Evolutionary conservation across 2,888 invertebrate genomes (phyloP), one percentile per base, ranked within the genome.

Genomic region (Lasioglossum malachurum): DNA sequence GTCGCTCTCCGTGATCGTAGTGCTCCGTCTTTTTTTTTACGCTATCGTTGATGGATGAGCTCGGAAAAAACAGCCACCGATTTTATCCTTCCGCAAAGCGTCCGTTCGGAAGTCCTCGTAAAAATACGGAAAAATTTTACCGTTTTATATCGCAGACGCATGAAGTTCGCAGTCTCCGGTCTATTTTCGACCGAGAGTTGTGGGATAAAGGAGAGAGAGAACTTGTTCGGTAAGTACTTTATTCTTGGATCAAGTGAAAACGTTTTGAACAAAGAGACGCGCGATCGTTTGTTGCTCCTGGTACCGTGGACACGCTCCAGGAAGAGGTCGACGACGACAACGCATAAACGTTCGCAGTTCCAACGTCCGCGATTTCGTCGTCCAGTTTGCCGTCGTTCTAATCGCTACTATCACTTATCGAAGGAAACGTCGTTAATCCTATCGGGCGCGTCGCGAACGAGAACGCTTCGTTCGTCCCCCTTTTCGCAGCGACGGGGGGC

Each of bases 21-120:
- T 27, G 27, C 60, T 35, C 44, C 7, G 19, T 4, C n/a, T 5
- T 27, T n/a, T 60, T n/a, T 27, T 84, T 60, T 74, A 23, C 14
- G 27, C 35, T 19, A 46, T 77, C 44, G 44, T 57, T 85, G 85
- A 85, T 85, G 85, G 85, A 85, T 85, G 85, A 75, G 44, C 19
- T 19, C 67, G 19, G 35, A 19, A 64, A 64, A 64, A 64, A 27
- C 53, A 53, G 10, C 10, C 53, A 7, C 27, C 60, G 60, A 14
- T 60, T 27, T 27, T 14, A 60, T 53, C 53, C 23, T 10, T 53
- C 23, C 10, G 53, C 53, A 3, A 53, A 53, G 53, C 53, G 3
- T n/a, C 3, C 53, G 23, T 53, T 53, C 23, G 3, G 16, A 53
- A 53, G 10, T 23, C 10, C 49, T 49, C 49, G 7, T 7, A 7